Evolutionary conservation across 2,797 vertebrate species (phyloP).

Genomic region (Thripadectes ignobilis): DNA sequence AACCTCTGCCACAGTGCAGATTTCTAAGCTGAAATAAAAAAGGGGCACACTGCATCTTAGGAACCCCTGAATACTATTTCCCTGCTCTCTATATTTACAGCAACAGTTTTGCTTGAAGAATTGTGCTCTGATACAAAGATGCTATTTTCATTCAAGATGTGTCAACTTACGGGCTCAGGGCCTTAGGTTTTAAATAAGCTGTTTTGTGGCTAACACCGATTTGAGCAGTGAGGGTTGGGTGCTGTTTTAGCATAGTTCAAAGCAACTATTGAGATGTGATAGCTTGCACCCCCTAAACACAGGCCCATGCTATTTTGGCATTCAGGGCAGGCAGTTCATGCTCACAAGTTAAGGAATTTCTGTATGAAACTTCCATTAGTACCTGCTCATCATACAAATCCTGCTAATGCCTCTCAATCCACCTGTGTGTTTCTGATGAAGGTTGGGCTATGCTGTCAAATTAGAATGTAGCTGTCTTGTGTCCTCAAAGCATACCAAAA

Average conservation of each 20-base stretch:
- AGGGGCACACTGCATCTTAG: fast-evolving
- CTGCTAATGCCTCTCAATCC: background rate
- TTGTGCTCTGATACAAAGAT: background rate
- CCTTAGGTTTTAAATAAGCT: background rate
- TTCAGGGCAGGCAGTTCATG: background rate
- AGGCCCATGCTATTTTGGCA: background rate
- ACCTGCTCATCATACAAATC: background rate
- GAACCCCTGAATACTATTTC: background rate
- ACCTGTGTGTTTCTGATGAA: background rate
- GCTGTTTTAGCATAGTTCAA: background rate
- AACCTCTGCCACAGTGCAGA: background rate
- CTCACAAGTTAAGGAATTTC: background rate
- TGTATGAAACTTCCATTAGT: background rate
- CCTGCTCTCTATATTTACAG: background rate
- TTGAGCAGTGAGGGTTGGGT: background rate
- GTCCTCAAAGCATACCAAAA: background rate
- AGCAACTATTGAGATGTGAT: background rate
- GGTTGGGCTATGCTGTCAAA: background rate
- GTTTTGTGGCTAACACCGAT: background rate
- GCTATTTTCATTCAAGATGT: background rate
- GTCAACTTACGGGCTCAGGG: background rate
- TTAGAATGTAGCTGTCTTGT: background rate
- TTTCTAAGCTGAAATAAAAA: background rate
- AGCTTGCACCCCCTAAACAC: background rate
- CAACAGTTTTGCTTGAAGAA: background rate